Evolutionary conservation across 2,797 vertebrate genomes (phyloP), one percentile per base, ranked within the genome.

Genomic region (Galaxias olidus): DNA sequence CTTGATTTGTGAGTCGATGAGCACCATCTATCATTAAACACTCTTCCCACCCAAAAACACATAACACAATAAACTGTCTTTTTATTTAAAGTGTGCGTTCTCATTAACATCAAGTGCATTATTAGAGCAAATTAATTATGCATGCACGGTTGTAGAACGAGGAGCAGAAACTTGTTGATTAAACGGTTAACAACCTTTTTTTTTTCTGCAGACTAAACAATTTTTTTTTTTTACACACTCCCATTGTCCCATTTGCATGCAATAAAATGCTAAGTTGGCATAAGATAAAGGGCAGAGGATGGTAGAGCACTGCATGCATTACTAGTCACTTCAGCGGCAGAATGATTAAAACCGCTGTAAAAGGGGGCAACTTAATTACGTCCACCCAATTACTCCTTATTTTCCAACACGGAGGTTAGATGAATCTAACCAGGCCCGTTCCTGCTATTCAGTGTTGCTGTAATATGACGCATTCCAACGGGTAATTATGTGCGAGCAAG

Each of bases 221-320:
- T 76, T 84, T 87, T 72, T 43, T 19, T 66, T 76, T 84, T 87
- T 72, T 43, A 45, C 66, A 47, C 51, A 67, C 78, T 76, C 65
- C 68, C 64, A 71, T 72, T 81, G 73, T 81, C 80, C 43, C 78
- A 87, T 85, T 86, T 83, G 72, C 84, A 86, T 88, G 69, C 76
- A 73, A 83, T 80, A 78, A 87, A 74, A 46, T 86, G 74, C 75
- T 68, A 76, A 78, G 66, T 86, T 82, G 76, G 84, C 83, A 84
- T 80, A 78, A 67, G 59, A 53, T 70, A 82, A 84, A 87, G 77
- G 75, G 69, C 74, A 81, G 56, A 15, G 20, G 61, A 19, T 76
- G 46, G 56, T 2, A 59, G 75, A 58, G 57, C 0, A 13, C 55
- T 10, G 65, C 65, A 68, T 69, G 47, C 46, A 66, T 70, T 75